These are phyloP conservation scores for Drosophila rellima DNA, from an alignment of 2,888 invertebrate species.

Conservation along the genomic window DNA sequence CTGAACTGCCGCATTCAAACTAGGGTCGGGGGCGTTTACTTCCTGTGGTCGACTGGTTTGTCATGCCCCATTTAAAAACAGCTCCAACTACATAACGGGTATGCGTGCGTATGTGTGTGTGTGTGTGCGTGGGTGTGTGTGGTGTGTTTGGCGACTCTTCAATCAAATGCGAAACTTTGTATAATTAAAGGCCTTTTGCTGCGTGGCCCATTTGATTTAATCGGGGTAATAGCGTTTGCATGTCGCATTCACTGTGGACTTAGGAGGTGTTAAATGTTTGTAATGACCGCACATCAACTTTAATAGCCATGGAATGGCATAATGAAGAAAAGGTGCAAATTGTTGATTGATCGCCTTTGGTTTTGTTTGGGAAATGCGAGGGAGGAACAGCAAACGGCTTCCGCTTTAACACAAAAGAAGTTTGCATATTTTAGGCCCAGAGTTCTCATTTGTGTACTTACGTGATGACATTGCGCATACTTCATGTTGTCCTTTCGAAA, in stretches of 20 bases:
- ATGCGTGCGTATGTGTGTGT: slow-evolving; percentile 28
- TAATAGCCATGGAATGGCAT: slow-evolving; percentile 42
- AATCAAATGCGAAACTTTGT: slow-evolving; percentile 78
- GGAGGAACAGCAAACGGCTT: slow-evolving; percentile 29
- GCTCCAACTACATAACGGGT: slow-evolving; percentile 37
- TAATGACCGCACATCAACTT: slow-evolving; percentile 60
- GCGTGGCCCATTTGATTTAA: slow-evolving; percentile 72
- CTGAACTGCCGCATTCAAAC: slow-evolving; percentile 37
- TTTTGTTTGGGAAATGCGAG: slow-evolving; percentile 10
- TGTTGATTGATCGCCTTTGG: slow-evolving; percentile 49
- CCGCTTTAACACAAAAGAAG: slow-evolving; percentile 32
- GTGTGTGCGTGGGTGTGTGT: slow-evolving; percentile 11
- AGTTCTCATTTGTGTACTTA: background rate
- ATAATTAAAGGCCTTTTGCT: slow-evolving; percentile 69
- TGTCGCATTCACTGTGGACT: slow-evolving; percentile 59
- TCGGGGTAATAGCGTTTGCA: slow-evolving; percentile 78
- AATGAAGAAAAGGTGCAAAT: slow-evolving; percentile 34
- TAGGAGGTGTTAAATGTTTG: slow-evolving; percentile 75
- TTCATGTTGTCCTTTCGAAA: background rate
- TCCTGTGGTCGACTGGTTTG: slow-evolving; percentile 75
- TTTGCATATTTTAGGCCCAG: slow-evolving; percentile 36
- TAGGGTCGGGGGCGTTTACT: slow-evolving; percentile 56
- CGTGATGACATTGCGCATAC: slow-evolving; percentile 12
- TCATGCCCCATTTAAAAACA: slow-evolving; percentile 74
- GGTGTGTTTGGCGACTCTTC: slow-evolving; percentile 55